phyloP scores from a whole-genome alignment of 2,888 invertebrate species.

The Acleris holmiana region DNA sequence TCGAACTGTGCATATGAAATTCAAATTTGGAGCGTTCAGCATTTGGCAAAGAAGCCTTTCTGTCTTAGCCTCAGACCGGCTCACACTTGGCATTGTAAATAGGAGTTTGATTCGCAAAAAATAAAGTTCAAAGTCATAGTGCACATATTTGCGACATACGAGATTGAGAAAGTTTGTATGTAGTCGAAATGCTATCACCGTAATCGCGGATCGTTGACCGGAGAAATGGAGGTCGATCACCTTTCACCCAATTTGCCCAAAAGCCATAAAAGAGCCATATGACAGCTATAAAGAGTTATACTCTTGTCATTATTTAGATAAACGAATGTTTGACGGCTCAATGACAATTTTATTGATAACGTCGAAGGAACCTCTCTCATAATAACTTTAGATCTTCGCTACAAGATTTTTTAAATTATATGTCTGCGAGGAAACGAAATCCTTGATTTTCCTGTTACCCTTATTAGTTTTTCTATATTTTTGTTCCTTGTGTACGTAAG shows the following conservation, averaged over 20 bases:
- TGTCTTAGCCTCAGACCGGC: no score
- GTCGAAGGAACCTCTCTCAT: not conserved
- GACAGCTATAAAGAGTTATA: not conserved
- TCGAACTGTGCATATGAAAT: slow-evolving; percentile 16
- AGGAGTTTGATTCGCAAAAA: no score
- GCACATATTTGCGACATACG: slow-evolving; percentile 18
- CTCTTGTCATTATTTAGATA: slow-evolving; percentile 4
- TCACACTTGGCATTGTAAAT: no score
- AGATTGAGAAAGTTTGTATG: slow-evolving; percentile 33
- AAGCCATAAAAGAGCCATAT: slow-evolving; percentile 44
- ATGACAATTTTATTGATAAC: not conserved
- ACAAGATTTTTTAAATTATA: no score
- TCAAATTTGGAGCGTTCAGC: slow-evolving; percentile 55
- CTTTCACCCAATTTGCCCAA: slow-evolving; percentile 78
- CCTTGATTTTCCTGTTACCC: no score
- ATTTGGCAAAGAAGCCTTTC: slow-evolving; percentile 3
- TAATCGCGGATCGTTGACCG: slow-evolving; percentile 50
- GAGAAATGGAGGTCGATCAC: slow-evolving; percentile 64
- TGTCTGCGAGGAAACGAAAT: no score
- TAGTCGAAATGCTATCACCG: slow-evolving; percentile 52
- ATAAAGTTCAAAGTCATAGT: not conserved
- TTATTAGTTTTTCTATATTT: no score
- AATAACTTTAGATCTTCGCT: not conserved
- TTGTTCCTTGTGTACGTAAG: no score
- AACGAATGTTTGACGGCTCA: not conserved